phyloP scores from a whole-genome alignment of 2,113 vertebrate species.

The Campylomormyrus numenius region DNA sequence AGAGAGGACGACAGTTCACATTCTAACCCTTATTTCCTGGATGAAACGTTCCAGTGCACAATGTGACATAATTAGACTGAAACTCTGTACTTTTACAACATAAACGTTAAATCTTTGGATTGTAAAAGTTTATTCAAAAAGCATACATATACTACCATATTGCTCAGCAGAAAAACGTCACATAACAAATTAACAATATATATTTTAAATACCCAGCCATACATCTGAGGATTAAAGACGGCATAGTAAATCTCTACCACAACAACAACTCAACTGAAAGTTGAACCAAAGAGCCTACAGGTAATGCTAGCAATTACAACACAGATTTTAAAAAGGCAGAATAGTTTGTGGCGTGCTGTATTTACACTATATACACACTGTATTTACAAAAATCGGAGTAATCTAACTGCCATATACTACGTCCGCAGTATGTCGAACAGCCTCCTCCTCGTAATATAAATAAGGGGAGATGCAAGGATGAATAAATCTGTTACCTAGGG shows the following conservation, averaged over 20 bases:
- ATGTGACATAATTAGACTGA: neutral
- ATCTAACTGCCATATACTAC: neutral
- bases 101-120: neutral
- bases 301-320: neutral
- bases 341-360: neutral
- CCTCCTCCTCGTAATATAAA: neutral
- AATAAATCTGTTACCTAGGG: constrained; percentile 70
- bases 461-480: neutral
- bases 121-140: neutral
- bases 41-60: neutral
- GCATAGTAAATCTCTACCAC: neutral
- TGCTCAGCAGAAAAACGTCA: neutral
- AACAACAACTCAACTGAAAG: neutral
- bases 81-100: neutral
- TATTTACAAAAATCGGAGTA: neutral
- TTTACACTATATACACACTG: neutral
- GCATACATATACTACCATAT: neutral
- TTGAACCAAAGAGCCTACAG: neutral
- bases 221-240: neutral
- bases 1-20: neutral
- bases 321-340: neutral
- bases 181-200: neutral
- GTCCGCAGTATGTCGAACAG: neutral
- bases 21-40: neutral
- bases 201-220: neutral